Conservation (phyloP, 1,140 invertebrate species). For the Stratiolaelaps scimitus region DNA sequence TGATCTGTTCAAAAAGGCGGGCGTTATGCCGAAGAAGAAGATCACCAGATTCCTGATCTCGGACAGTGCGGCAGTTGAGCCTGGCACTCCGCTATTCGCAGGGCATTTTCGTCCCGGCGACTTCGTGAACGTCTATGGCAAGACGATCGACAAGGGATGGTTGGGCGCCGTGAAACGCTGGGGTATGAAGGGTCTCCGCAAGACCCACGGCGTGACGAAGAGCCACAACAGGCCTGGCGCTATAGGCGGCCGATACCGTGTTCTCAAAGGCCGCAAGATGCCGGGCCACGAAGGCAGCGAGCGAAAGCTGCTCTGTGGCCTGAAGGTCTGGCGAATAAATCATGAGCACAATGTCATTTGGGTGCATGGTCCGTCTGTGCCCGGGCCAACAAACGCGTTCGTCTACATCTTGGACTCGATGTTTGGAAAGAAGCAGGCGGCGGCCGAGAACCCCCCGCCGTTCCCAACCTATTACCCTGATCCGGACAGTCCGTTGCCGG, state of each 20-base stretch:
- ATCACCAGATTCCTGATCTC: conserved; percentile 71
- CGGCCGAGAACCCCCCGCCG: conserved; percentile 47
- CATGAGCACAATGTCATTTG: conserved; percentile 85
- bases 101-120: conserved; percentile 83
- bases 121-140: conserved; percentile 72
- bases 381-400: conserved; percentile 64
- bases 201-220: conserved; percentile 84
- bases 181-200: conserved; percentile 85
- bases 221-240: conserved; percentile 79
- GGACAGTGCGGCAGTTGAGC: conserved; percentile 67
- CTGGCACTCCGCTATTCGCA: conserved; percentile 71
- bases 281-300: conserved; percentile 88
- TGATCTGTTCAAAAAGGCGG: conserved; percentile 66
- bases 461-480: conserved; percentile 65
- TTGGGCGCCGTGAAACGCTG: conserved; percentile 95
- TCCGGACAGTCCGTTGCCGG: conserved; percentile 47
- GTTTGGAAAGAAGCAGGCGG: conserved; percentile 33
- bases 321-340: conserved; percentile 77
- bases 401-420: conserved; percentile 69
- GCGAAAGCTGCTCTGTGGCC: conserved; percentile 53
- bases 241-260: conserved; percentile 65
- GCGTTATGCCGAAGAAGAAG: conserved; percentile 73
- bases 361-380: conserved; percentile 61
- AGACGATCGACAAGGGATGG: conserved; percentile 87
- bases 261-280: conserved; percentile 91